Base-by-base conservation (phyloP, 2,113 vertebrate genomes). In the Siniperca knerii region DNA sequence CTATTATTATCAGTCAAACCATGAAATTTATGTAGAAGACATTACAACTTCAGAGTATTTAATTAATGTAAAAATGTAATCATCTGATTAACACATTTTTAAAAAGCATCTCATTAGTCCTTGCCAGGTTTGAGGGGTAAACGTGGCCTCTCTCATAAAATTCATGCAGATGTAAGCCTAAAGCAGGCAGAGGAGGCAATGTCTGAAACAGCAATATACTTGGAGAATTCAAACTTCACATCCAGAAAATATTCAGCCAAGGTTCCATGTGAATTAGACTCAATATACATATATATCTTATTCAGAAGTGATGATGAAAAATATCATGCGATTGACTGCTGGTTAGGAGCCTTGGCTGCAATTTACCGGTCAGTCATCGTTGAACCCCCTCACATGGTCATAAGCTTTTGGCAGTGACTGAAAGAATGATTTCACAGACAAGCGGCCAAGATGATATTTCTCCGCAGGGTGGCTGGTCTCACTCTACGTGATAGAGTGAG, bases 361-460 rank as follows among this genome's bases (percentile, higher is more conserved):
- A 73, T 87, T 79, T 77, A 82, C 44, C 2, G 11, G n/a, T 64
- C 73, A 65, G 10, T 69, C 74, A 70, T 61, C 7, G 0, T 15
- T 76, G 61, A 68, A 78, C 15, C 42, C 6, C 10, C 29, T 55
- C 62, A 57, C 21, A 18, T 67, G 29, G 66, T 35, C 54, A 54
- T 40, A 75, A 82, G 61, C 33, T 85, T 77, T 73, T 79, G 73
- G 79, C 79, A 54, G 58, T 55, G 62, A 60, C 66, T 79, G 58
- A 87, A 84, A 77, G n/a, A 79, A 64, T 65, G 50, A 89, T 83
- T 87, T 85, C 82, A 83, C 76, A 85, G 79, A 83, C 50, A 85
- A 76, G 79, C 6, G 2, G 70, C 69, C 65, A 64, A 69, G 74
- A 79, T 67, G 40, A 79, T 87, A 64, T 76, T 79, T 70, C 52